Evolutionary conservation across 2,888 invertebrate genomes (phyloP).

Genomic region (Epirrhoe tristata): DNA sequence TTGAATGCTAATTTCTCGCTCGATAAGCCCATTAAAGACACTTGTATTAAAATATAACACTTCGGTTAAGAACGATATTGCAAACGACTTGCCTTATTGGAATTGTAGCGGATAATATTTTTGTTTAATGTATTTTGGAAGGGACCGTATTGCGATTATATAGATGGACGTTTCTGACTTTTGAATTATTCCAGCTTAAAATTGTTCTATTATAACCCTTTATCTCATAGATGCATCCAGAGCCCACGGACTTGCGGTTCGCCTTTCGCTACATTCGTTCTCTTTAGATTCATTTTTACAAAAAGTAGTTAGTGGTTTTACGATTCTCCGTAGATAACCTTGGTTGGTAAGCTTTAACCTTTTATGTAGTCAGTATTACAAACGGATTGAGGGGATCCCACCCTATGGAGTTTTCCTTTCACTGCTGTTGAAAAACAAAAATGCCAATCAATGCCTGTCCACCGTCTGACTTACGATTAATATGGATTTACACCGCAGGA

Average conservation of each 20-base stretch:
- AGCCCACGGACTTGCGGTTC: no score
- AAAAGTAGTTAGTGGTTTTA: neutral
- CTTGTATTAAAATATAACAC: constrained; percentile 51
- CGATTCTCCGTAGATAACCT: no score
- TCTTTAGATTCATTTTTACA: no score
- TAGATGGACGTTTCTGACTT: neutral
- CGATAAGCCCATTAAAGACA: constrained; percentile 51
- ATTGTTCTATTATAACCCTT: neutral
- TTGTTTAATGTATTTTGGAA: constrained; percentile 33
- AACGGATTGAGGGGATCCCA: neutral
- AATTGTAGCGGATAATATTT: constrained; percentile 39
- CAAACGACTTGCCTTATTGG: constrained; percentile 33
- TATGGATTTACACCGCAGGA: constrained; percentile 34
- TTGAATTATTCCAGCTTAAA: neutral
- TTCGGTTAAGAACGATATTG: constrained; percentile 46
- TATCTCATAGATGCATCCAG: neutral
- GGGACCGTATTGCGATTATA: constrained; percentile 10
- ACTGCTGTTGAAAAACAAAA: neutral
- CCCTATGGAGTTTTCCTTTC: neutral
- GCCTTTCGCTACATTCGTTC: no score
- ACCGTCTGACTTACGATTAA: constrained; percentile 36
- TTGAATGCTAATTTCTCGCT: constrained; percentile 55
- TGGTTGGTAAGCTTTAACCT: no score
- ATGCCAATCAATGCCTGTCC: constrained; percentile 7
- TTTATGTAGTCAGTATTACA: neutral